Conservation (phyloP, 1,140 invertebrate genomes). For the Dermatophagoides farinae region DNA sequence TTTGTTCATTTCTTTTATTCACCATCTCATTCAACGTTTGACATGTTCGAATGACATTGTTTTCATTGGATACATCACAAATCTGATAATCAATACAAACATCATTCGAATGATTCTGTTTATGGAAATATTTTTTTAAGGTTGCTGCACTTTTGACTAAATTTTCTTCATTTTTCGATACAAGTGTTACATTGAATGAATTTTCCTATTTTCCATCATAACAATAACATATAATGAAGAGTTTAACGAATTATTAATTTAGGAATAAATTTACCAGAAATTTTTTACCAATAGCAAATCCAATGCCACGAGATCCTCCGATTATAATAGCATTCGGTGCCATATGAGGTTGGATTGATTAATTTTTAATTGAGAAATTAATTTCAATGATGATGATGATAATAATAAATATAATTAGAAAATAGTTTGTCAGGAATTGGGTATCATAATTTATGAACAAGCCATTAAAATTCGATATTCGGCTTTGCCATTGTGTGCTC, state of each 20-base stretch:
- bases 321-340: slow-evolving; percentile 33
- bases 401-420: too few relatives aligned
- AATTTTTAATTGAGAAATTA: too few relatives aligned
- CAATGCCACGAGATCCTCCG: slow-evolving; percentile 15
- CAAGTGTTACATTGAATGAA: slow-evolving; percentile 1
- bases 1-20: neutral
- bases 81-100: neutral
- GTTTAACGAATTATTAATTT: too few relatives aligned
- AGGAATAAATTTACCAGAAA: slow-evolving; percentile 10
- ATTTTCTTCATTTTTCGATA: slow-evolving; percentile 1
- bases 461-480: too few relatives aligned
- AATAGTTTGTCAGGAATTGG: too few relatives aligned
- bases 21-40: neutral
- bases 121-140: neutral
- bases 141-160: neutral
- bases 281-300: slow-evolving; percentile 7
- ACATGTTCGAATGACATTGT: neutral
- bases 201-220: neutral
- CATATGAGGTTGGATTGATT: too few relatives aligned
- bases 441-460: too few relatives aligned
- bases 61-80: neutral
- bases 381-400: too few relatives aligned
- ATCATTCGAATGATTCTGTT: neutral
- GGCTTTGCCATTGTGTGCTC: too few relatives aligned
- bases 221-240: too few relatives aligned